A percentile compares a stretch with the other conserved stretches of the same genome.
phyloP scores from a whole-genome alignment of 2,888 invertebrate genomes.

The Operophtera brumata region DNA sequence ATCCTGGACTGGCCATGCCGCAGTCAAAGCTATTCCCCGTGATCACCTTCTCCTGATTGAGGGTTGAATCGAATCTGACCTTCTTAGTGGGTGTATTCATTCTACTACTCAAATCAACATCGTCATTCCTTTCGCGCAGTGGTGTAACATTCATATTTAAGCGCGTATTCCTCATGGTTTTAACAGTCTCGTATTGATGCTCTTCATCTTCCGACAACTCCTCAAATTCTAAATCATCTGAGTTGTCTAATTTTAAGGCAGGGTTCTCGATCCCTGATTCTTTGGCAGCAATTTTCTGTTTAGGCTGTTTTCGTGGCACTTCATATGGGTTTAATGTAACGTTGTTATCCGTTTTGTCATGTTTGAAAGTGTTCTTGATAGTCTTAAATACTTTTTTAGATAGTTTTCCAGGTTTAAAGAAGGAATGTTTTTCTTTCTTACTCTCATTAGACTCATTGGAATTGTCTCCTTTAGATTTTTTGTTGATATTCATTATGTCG shows the following conservation, averaged over 20 bases:
- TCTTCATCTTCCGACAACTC: conserved; percentile 59
- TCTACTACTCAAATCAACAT: conserved; percentile 55
- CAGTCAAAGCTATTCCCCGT: conserved; percentile 75
- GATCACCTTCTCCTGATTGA: conserved; percentile 72
- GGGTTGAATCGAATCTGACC: conserved; percentile 73
- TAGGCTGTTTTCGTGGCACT: conserved; percentile 65
- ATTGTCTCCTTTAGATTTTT: conserved; percentile 38
- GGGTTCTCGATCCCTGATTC: conserved; percentile 74
- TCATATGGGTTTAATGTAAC: conserved; percentile 69
- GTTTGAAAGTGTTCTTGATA: conserved; percentile 69
- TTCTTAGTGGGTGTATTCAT: conserved; percentile 66
- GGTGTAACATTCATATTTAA: conserved; percentile 73
- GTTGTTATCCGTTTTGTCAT: conserved; percentile 60
- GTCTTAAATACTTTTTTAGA: conserved; percentile 73
- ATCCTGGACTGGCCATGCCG: conserved; percentile 69
- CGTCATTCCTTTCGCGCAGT: conserved; percentile 53
- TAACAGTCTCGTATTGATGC: conserved; percentile 71
- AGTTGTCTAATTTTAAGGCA: conserved; percentile 65
- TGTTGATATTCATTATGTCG: conserved; percentile 69
- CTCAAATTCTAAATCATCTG: conserved; percentile 74
- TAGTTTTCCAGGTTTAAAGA: conserved; percentile 64
- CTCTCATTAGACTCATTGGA: conserved; percentile 65
- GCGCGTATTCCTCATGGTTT: conserved; percentile 67
- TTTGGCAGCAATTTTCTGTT: conserved; percentile 52
- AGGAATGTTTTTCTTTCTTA: conserved; percentile 62